Base-by-base conservation (phyloP, 2,797 vertebrate genomes). In the Argyrosomus regius region DNA sequence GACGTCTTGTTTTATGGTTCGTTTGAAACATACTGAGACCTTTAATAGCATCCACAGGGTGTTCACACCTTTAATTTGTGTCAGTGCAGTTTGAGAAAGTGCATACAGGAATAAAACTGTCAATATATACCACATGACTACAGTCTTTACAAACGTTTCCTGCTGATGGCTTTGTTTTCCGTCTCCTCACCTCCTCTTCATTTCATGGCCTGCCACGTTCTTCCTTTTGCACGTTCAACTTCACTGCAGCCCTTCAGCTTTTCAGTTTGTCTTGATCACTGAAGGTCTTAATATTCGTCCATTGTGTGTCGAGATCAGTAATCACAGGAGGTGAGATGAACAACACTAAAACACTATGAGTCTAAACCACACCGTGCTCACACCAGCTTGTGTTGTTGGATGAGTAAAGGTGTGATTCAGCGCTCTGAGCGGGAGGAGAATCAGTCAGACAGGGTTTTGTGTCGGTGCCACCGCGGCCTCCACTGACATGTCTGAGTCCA, bases 401-500 rank as follows among this genome's bases (percentile, higher is more conserved):
- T 53, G 75, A 77, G 69, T 72, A 63, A 39, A 14, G 45, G 64
- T 41, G 61, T 65, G 81, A 71, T 75, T 70, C 35, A 4, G 26
- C 13, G 18, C 69, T 72, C 28, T 53, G 57, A 48, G 56, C 3
- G 0, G 13, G 16, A 60, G 48, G 12, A 43, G 24, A 60, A 35
- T 58, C 20, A 24, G 24, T 94, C 88, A 93, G 67, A 93, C 90
- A 0, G 93, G 91, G 81, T 86, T 89, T 45, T 89, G 90, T 1
- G 95, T 96, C 0, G 97, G 96, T 14, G 97, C 94, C 24, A 96
- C 89, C 0, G 91, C 88, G 0, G 76, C 92, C 73, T 94, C 94
- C 68, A 92, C 84, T 0, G 91, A 92, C 65, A 53, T 31, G 53
- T 94, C 93, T 0, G 94, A 93, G 84, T 94, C 93, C 89, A 59